Conservation (phyloP, 1,140 invertebrate species). For the Drosophila carrolli region DNA sequence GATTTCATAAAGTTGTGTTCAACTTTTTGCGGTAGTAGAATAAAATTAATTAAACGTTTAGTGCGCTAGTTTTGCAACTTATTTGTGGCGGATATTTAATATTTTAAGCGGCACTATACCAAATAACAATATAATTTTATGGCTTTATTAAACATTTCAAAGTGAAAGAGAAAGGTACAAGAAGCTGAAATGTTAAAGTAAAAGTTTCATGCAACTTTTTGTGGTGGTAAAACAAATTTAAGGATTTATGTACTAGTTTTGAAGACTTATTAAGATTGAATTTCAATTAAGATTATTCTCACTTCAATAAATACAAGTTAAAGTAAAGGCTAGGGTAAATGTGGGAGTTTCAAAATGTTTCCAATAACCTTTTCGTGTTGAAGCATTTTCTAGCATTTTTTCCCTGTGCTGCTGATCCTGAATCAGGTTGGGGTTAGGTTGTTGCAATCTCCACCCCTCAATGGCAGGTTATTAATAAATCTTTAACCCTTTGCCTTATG, state of each 20-base stretch:
- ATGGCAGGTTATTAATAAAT: constrained; percentile 78
- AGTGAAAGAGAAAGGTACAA: constrained; percentile 2
- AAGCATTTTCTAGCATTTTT: background rate
- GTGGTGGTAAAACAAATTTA: background rate
- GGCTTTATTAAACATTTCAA: background rate
- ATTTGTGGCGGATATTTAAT: background rate
- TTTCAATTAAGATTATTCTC: too few relatives aligned
- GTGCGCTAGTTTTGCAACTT: background rate
- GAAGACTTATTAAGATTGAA: too few relatives aligned
- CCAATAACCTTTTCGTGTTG: too few relatives aligned
- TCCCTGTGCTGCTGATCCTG: constrained; percentile 23
- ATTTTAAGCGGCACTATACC: background rate
- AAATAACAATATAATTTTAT: background rate
- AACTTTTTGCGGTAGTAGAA: constrained; percentile 1
- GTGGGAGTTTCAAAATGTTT: too few relatives aligned
- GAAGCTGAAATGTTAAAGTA: background rate
- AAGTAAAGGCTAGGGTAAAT: too few relatives aligned
- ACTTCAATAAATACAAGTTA: too few relatives aligned
- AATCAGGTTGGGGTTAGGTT: background rate
- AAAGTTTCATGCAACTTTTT: background rate
- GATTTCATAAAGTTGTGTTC: background rate
- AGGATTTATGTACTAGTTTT: background rate
- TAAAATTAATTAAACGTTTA: background rate
- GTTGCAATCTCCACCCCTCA: constrained; percentile 6
- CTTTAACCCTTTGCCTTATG: constrained; percentile 74